Conservation (phyloP, 2,888 invertebrate species). For the Nemotelus pantherinus region DNA sequence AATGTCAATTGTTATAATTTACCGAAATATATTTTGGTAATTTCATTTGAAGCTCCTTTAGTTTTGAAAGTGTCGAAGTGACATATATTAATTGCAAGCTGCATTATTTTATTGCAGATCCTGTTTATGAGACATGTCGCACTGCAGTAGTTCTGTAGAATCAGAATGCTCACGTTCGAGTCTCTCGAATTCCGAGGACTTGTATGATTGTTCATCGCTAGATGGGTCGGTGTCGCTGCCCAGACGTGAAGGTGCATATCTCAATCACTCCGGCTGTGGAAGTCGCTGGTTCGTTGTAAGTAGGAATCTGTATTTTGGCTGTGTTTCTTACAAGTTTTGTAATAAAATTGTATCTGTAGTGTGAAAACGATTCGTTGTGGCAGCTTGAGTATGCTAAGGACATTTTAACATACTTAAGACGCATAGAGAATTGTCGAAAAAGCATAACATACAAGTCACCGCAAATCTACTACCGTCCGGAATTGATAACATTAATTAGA, state of each 20-base stretch:
- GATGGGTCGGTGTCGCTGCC: slow-evolving; percentile 31
- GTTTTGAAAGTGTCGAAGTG: slow-evolving; percentile 13
- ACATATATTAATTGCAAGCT: background rate
- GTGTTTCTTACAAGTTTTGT: background rate
- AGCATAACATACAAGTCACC: slow-evolving; percentile 56
- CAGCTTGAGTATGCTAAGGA: slow-evolving; percentile 59
- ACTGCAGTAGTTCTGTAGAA: slow-evolving; percentile 1
- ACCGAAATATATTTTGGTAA: slow-evolving; percentile 9
- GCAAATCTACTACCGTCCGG: slow-evolving; percentile 56
- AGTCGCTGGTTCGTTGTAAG: slow-evolving; percentile 17
- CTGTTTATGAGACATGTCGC: background rate
- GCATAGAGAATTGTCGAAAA: slow-evolving; percentile 58
- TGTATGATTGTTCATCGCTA: slow-evolving; percentile 9
- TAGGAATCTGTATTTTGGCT: background rate
- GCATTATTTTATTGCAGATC: background rate
- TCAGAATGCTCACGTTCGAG: background rate
- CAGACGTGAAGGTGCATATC: background rate
- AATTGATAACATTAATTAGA: slow-evolving; percentile 56
- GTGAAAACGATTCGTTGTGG: slow-evolving; percentile 53
- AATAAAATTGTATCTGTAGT: slow-evolving; percentile 10
- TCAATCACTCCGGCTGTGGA: background rate
- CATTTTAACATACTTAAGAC: slow-evolving; percentile 58
- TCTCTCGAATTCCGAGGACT: background rate
- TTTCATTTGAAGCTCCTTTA: slow-evolving; percentile 1
- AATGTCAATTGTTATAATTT: slow-evolving; percentile 20